phyloP scores from a whole-genome alignment of 1,140 invertebrate species.

The Theocolax elegans region DNA sequence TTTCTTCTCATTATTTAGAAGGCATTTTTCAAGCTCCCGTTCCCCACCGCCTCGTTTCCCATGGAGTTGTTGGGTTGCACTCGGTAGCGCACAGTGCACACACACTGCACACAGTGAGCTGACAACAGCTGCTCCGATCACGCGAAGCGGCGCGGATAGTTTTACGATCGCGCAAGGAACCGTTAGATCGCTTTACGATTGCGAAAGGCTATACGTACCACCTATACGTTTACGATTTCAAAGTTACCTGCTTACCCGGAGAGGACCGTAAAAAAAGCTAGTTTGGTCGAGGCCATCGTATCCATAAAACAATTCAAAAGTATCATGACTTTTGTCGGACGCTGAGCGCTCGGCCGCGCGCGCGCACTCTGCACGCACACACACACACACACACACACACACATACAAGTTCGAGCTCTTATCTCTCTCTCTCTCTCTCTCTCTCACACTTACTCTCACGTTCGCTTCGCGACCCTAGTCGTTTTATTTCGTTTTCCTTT shows the following conservation, averaged over 20 bases:
- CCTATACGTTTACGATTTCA: conserved; percentile 42
- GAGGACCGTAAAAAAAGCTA: conserved; percentile 22
- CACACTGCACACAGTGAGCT: neutral
- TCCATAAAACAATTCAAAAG: conserved; percentile 37
- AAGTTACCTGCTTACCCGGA: conserved; percentile 36
- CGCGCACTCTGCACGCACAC: too few relatives aligned
- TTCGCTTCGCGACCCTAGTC: neutral
- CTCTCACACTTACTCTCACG: too few relatives aligned
- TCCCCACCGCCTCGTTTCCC: neutral
- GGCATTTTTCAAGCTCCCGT: conserved; percentile 15
- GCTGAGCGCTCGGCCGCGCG: neutral
- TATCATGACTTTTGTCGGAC: conserved; percentile 28
- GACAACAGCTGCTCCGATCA: conserved; percentile 36
- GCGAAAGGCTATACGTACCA: conserved; percentile 28
- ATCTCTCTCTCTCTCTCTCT: too few relatives aligned
- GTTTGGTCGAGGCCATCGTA: conserved; percentile 28
- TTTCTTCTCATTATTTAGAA: conserved; percentile 13
- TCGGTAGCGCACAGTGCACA: too few relatives aligned
- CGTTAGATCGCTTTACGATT: conserved; percentile 44
- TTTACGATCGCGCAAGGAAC: conserved; percentile 44
- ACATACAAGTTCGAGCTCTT: too few relatives aligned
- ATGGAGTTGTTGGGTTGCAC: too few relatives aligned
- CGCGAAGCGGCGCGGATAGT: conserved; percentile 34
- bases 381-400: too few relatives aligned
- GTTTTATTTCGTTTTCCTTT: neutral